Evolutionary conservation across 1,140 invertebrate genomes (phyloP), one percentile per base, ranked within the genome.

Genomic region (Bombus sylvicola): DNA sequence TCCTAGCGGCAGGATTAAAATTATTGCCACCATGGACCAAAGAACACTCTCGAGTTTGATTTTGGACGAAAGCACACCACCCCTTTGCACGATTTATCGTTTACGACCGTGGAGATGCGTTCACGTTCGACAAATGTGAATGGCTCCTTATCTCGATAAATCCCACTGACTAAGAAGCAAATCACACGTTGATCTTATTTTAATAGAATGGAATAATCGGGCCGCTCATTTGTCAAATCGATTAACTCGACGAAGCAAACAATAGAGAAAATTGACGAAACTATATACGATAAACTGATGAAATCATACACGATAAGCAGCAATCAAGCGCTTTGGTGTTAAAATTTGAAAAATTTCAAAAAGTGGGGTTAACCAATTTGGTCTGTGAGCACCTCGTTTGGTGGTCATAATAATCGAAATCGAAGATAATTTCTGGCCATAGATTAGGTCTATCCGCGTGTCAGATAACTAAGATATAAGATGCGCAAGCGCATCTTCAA

Each of bases 61-160:
- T 75, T n/a, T 28, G 0, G 25, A 66, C 18, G 22, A 66, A 22
- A 64, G 5, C 12, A 28, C 57, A 28, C 57, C 25, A 4, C 6
- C 28, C 47, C 28, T 62, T 72, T 34, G 3, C 47, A 43, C 47
- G 68, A 57, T 81, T 81, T 71, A 57, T 64, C 68, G n/a, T 59
- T 62, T 22, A 41, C 34, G n/a, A 13, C 4, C 39, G 34, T 31
- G 15, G 3, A 39, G 10, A 68, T 25, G 31, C 13, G 28, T 28
- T 53, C 43, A 43, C 34, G 13, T 47, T 69, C 25, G 18, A 5
- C 22, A 2, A 18, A 8, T 28, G 28, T n/a, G 31, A 64, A 59
- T n/a, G 25, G 13, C 25, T 53, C 5, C 34, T 39, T 69, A 81
- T 81, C 80, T 72, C 28, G n/a, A 18, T 12, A n/a, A 25, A 59